Evolutionary conservation across 1,140 invertebrate genomes (phyloP), one percentile per base, ranked within the genome.

Genomic region (Spodoptera frugiperda): DNA sequence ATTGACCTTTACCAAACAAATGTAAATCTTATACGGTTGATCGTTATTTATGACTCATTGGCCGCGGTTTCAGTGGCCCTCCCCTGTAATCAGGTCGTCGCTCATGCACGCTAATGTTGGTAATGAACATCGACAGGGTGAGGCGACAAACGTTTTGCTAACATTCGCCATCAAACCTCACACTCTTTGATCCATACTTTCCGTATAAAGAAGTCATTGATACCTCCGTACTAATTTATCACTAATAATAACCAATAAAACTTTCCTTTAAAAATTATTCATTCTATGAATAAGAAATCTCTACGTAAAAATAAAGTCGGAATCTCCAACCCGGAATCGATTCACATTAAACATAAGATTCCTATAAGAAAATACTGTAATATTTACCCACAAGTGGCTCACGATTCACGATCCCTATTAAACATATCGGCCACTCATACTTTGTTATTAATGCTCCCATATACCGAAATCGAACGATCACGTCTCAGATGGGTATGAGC

Each of bases 91-190:
- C 61, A 46, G 17, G 5, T 17, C 44, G 44, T 49, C 61, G 21
- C 17, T 65, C 61, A 21, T 48, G 61, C 61, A 25, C 61, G 19
- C 2, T 48, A 65, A 48, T 65, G 44, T 65, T 8, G 48, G 61
- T 65, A 49, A 65, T 65, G 61, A 65, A 65, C 44, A 19, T n/a
- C 61, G 61, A 17, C n/a, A 9, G 57, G 1, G 6, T 12, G 6
- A 19, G 8, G 9, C 33, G 44, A 61, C 33, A 44, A 39, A 6
- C 57, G 30, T 57, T 57, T 33, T 33, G 33, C n/a, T 33, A n/a
- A 33, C 14, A 21, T 21, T 10, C 0, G 10, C 8, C 21, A 59
- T 59, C 15, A 33, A 33, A 4, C 25, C 14, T 6, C 55, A 5
- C 25, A 5, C 49, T 15, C 49, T 53, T 53, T 53, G n/a, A 53